Percentiles rank a stretch among this genome's conserved stretches.
Evolutionary conservation across 2,888 invertebrate genomes (phyloP).

Genomic region (Nymphalis polychloros): DNA sequence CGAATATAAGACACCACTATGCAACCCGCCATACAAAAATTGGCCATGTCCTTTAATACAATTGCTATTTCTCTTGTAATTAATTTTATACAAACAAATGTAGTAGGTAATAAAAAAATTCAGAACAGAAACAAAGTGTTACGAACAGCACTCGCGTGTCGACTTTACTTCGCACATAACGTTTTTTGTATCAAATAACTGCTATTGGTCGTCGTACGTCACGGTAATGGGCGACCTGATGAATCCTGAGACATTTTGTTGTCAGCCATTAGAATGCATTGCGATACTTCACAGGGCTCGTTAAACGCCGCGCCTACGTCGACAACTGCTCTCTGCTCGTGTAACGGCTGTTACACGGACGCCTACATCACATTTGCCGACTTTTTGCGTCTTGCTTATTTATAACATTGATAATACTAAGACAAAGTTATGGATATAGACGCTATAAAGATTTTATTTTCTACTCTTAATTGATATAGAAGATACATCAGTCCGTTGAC

Average conservation of each 20-base stretch:
- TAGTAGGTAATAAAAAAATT: no score
- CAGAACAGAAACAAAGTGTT: no score
- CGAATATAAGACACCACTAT: no score
- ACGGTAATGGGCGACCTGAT: neutral
- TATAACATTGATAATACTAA: neutral
- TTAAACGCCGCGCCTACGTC: neutral
- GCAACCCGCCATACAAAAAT: no score
- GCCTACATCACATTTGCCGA: neutral
- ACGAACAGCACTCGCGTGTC: neutral
- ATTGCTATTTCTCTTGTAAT: no score
- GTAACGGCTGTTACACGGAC: conserved; percentile 9
- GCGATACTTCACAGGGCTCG: neutral
- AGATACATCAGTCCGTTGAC: neutral
- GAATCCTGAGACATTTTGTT: conserved; percentile 2
- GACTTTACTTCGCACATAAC: neutral
- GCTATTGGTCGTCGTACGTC: conserved; percentile 1
- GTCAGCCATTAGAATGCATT: conserved; percentile 2
- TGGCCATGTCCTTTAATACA: no score
- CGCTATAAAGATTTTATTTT: neutral
- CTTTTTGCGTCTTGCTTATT: conserved; percentile 4
- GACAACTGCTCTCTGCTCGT: neutral
- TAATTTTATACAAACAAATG: no score
- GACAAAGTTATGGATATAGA: neutral
- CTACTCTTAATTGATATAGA: conserved; percentile 8
- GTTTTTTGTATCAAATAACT: conserved; percentile 5